These are phyloP conservation scores for Tubulanus polymorphus DNA, from an alignment of 2,888 invertebrate genomes.

Conservation along the genomic window DNA sequence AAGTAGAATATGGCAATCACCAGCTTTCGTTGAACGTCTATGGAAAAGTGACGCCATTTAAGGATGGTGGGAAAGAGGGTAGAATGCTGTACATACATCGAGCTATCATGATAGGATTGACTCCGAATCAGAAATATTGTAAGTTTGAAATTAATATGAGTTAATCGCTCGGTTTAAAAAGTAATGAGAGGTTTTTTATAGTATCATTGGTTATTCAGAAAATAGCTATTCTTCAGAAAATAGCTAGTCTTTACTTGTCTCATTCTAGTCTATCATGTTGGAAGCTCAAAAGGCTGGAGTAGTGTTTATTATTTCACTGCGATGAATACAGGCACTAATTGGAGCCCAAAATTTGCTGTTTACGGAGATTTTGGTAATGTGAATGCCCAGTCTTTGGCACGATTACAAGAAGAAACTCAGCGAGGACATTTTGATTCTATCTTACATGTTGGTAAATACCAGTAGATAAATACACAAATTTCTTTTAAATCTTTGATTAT, in stretches of 20 bases:
- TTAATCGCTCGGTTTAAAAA: not conserved
- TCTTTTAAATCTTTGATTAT: slow-evolving; percentile 19
- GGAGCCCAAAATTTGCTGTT: slow-evolving; percentile 77
- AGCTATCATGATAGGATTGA: slow-evolving; percentile 31
- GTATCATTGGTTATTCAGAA: not conserved
- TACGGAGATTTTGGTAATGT: slow-evolving; percentile 93
- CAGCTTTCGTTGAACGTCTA: slow-evolving; percentile 6
- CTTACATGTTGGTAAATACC: slow-evolving; percentile 66
- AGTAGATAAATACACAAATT: not conserved
- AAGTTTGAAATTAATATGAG: too few species aligned
- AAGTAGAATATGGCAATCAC: slow-evolving; percentile 26
- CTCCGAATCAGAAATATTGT: slow-evolving; percentile 38
- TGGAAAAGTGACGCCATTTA: slow-evolving; percentile 36
- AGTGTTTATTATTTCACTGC: slow-evolving; percentile 73
- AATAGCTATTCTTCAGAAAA: not conserved
- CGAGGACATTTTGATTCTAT: slow-evolving; percentile 76
- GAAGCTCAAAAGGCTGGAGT: slow-evolving; percentile 70
- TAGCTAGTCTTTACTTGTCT: slow-evolving; percentile 4
- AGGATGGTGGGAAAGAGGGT: slow-evolving; percentile 34
- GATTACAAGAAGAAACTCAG: slow-evolving; percentile 80
- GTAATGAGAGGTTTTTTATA: not conserved
- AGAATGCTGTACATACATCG: slow-evolving; percentile 41
- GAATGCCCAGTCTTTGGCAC: slow-evolving; percentile 81
- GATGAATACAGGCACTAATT: slow-evolving; percentile 63
- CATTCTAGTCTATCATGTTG: slow-evolving; percentile 48